phyloP scores from a whole-genome alignment of 2,888 invertebrate species.

The Gastrophysa polygoni region DNA sequence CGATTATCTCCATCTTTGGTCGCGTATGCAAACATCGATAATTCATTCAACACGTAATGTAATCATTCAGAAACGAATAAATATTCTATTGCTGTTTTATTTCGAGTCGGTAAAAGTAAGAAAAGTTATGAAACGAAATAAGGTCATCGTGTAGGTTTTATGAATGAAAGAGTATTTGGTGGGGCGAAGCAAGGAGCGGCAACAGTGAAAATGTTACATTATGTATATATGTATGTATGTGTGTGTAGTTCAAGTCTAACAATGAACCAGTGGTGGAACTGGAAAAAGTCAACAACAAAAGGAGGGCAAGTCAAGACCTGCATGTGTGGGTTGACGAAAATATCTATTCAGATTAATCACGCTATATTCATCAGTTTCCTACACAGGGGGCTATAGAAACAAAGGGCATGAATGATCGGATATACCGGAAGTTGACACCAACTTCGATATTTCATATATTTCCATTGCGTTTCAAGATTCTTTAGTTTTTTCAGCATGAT shows the following conservation, averaged over 20 bases:
- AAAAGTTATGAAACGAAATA: slow-evolving; percentile 38
- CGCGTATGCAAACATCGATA: slow-evolving; percentile 4
- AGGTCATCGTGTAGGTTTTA: slow-evolving; percentile 49
- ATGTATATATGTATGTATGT: no score
- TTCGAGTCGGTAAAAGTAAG: slow-evolving; percentile 33
- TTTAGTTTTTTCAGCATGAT: no score
- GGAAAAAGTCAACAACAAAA: no score
- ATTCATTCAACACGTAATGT: slow-evolving; percentile 15
- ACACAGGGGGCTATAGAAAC: no score
- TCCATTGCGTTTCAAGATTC: no score
- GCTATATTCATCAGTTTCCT: no score
- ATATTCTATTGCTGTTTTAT: slow-evolving; percentile 28
- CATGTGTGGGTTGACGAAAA: no score
- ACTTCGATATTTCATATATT: no score
- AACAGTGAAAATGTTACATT: slow-evolving; percentile 15
- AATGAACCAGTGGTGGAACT: slow-evolving; percentile 28
- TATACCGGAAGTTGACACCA: no score
- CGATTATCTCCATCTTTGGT: neutral
- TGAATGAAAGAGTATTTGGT: slow-evolving; percentile 45
- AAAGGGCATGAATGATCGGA: no score
- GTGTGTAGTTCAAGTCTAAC: slow-evolving; percentile 28
- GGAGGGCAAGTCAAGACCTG: neutral
- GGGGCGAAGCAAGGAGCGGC: slow-evolving; percentile 26
- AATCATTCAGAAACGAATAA: slow-evolving; percentile 27
- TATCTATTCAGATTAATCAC: no score